These are phyloP conservation scores for Numenius arquata DNA, from an alignment of 2,113 vertebrate genomes.

Conservation along the genomic window DNA sequence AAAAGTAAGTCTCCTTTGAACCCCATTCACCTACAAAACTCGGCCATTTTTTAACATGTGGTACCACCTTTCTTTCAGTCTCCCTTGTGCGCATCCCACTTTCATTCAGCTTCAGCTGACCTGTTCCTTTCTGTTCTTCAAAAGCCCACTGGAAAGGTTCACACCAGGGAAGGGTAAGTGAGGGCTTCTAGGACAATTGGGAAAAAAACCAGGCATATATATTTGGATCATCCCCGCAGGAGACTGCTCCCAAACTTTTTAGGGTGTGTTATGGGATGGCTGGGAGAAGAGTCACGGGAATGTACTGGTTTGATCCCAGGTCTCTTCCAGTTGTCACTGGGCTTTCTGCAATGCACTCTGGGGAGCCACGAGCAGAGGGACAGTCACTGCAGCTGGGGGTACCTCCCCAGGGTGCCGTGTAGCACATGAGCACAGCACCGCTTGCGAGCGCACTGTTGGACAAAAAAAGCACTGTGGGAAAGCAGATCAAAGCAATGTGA, in stretches of 20 bases:
- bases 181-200: neutral
- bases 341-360: neutral
- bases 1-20: neutral
- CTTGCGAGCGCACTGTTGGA: neutral
- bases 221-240: neutral
- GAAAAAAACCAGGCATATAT: neutral
- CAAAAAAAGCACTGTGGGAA: neutral
- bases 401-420: accelerated
- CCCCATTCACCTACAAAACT: neutral
- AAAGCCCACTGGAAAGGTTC: neutral
- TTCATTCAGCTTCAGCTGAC: neutral
- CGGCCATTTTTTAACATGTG: neutral
- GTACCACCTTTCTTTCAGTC: neutral
- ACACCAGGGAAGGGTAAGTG: neutral
- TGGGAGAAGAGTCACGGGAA: neutral
- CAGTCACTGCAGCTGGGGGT: neutral
- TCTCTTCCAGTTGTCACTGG: neutral
- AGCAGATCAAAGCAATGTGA: constrained; percentile 51
- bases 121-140: neutral
- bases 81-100: neutral
- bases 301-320: neutral
- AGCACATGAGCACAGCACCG: accelerated
- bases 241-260: neutral
- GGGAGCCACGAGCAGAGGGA: neutral
- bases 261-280: accelerated